These are phyloP conservation scores for Hipposideros armiger DNA, from an alignment of 2,113 vertebrate genomes.

Conservation along the genomic window DNA sequence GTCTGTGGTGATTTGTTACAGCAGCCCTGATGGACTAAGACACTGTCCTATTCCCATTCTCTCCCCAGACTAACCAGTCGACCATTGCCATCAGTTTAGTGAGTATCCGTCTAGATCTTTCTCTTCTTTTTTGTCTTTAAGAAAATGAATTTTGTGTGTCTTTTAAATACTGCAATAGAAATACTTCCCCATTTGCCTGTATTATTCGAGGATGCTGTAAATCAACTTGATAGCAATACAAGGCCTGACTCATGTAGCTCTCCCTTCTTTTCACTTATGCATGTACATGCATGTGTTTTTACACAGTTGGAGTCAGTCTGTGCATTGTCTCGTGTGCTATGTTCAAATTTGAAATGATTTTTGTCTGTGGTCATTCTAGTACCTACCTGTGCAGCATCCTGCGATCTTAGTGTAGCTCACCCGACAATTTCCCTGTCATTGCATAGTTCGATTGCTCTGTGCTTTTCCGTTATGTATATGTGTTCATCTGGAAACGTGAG, in stretches of 20 bases:
- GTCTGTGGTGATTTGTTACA: neutral
- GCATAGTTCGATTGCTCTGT: fast-evolving
- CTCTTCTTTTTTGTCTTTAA: neutral
- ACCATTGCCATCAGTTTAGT: neutral
- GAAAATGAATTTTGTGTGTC: neutral
- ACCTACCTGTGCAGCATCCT: neutral
- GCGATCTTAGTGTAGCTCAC: fast-evolving
- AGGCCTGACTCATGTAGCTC: fast-evolving
- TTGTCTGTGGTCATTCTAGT: fast-evolving
- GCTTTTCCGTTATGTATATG: fast-evolving
- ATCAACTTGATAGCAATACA: fast-evolving
- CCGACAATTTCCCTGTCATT: fast-evolving
- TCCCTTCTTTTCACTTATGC: neutral
- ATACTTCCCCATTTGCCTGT: neutral
- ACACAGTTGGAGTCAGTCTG: fast-evolving
- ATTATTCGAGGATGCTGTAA: neutral
- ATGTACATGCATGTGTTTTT: fast-evolving
- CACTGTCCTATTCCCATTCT: neutral
- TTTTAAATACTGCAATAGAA: neutral
- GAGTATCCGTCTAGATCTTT: neutral
- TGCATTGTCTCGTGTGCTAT: neutral
- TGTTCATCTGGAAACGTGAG: neutral
- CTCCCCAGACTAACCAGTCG: neutral
- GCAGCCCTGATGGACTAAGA: neutral
- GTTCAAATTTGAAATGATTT: neutral